A percentile compares a stretch with the other conserved stretches of the same genome.
phyloP scores from a whole-genome alignment of 53 echinoderm and acorn worm species.

The Holothuria scabra region DNA sequence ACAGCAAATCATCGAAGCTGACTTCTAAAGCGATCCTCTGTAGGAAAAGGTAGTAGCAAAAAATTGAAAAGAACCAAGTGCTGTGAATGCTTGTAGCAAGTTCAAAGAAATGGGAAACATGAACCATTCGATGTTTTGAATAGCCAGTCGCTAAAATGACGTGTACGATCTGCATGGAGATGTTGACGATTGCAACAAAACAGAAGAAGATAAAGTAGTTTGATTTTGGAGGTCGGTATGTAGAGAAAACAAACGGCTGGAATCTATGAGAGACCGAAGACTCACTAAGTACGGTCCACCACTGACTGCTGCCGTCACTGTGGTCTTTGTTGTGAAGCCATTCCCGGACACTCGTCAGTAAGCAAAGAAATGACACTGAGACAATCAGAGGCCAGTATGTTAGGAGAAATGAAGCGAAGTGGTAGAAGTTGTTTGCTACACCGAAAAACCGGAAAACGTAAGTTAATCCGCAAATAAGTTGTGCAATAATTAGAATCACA shows the following conservation, averaged over 20 bases:
- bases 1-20: conserved; percentile 11
- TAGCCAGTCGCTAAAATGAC: not conserved
- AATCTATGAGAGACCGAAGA: conserved; percentile 1
- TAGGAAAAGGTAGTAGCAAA: conserved; percentile 28
- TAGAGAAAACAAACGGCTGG: not conserved
- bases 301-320: not conserved
- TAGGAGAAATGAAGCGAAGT: conserved; percentile 34
- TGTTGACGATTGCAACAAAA: not conserved
- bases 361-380: conserved; percentile 9
- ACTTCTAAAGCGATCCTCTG: conserved; percentile 9
- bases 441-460: conserved; percentile 33
- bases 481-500: not conserved
- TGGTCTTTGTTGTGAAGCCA: conserved; percentile 37
- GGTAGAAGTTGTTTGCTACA: conserved; percentile 20
- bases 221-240: conserved; percentile 7
- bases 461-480: conserved; percentile 6
- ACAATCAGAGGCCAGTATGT: conserved; percentile 33
- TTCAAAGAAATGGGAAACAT: not conserved
- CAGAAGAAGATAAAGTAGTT: not conserved
- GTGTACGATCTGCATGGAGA: not conserved
- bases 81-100: not conserved
- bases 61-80: conserved; percentile 25
- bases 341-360: not conserved
- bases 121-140: not conserved
- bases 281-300: conserved; percentile 41